Conservation (phyloP, 2,113 vertebrate species). For the Antigone vipio region DNA sequence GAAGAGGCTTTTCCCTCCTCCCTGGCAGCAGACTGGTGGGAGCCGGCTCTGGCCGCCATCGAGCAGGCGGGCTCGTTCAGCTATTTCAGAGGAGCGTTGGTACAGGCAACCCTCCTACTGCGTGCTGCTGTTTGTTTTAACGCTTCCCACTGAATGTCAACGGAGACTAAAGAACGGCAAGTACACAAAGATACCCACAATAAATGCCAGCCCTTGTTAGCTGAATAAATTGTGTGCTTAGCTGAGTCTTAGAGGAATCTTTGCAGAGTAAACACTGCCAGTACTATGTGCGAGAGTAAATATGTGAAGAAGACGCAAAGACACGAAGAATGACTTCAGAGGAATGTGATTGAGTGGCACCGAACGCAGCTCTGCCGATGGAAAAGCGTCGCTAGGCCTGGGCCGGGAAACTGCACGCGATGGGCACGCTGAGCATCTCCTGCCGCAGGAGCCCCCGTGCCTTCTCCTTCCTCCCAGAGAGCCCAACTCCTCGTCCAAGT, state of each 20-base stretch:
- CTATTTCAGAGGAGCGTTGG: not conserved
- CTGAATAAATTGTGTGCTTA: slow-evolving; percentile 66
- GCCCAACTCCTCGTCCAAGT: too few species aligned
- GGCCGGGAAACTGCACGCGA: accelerated
- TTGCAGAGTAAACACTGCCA: slow-evolving; percentile 62
- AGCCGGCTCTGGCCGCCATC: not conserved
- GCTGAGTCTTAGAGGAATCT: slow-evolving; percentile 62
- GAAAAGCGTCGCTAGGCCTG: not conserved
- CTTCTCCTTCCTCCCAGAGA: not conserved
- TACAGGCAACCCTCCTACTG: not conserved
- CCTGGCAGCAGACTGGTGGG: not conserved
- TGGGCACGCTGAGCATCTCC: accelerated
- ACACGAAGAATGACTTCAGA: not conserved
- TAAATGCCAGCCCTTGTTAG: slow-evolving; percentile 73
- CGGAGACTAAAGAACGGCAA: slow-evolving; percentile 48
- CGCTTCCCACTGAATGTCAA: slow-evolving; percentile 66
- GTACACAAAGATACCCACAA: slow-evolving; percentile 66
- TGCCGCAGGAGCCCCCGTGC: accelerated
- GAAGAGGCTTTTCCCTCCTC: not conserved
- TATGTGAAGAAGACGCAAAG: not conserved
- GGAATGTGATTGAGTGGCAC: not conserved
- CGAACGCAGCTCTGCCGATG: accelerated
- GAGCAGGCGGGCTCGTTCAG: not conserved
- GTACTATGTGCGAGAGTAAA: slow-evolving; percentile 16
- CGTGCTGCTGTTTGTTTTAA: slow-evolving; percentile 48